These are phyloP conservation scores for Pachypsylla venusta DNA, from an alignment of 1,140 invertebrate species.

Conservation along the genomic window DNA sequence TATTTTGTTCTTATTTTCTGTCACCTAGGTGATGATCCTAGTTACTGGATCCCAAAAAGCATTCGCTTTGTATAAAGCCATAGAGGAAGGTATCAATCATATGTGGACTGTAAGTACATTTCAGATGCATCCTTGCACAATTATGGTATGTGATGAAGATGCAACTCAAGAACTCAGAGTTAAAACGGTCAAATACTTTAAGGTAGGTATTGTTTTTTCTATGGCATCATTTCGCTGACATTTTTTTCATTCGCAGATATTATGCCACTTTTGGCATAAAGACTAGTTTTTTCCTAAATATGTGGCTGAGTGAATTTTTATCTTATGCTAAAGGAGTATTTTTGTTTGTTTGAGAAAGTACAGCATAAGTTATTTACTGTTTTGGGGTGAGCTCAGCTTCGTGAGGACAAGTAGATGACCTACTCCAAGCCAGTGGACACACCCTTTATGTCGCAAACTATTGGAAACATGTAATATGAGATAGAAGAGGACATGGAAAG, in stretches of 20 bases:
- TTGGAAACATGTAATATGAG: too few relatives aligned
- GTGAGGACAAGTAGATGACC: too few relatives aligned
- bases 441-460: too few relatives aligned
- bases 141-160: conserved; percentile 96
- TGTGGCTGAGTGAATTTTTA: conserved; percentile 13
- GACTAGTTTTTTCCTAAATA: conserved; percentile 10
- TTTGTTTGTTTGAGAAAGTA: not conserved
- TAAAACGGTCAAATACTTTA: conserved; percentile 99
- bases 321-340: conserved; percentile 18
- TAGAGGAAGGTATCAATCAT: conserved; percentile 95
- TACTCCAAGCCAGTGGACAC: too few relatives aligned
- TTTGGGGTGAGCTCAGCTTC: not conserved
- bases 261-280: conserved; percentile 14
- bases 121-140: conserved; percentile 79
- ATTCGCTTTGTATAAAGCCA: conserved; percentile 89
- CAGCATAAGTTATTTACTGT: not conserved
- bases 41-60: conserved; percentile 97
- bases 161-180: conserved; percentile 92
- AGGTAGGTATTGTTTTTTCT: conserved; percentile 57
- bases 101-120: conserved; percentile 99
- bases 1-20: conserved; percentile 22
- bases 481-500: too few relatives aligned
- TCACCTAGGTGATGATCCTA: conserved; percentile 77
- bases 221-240: conserved; percentile 57
- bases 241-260: conserved; percentile 12